Percentiles rank a stretch among this genome's conserved stretches.
Evolutionary conservation across 1,140 invertebrate species (phyloP).

Genomic region (Magallana gigas): DNA sequence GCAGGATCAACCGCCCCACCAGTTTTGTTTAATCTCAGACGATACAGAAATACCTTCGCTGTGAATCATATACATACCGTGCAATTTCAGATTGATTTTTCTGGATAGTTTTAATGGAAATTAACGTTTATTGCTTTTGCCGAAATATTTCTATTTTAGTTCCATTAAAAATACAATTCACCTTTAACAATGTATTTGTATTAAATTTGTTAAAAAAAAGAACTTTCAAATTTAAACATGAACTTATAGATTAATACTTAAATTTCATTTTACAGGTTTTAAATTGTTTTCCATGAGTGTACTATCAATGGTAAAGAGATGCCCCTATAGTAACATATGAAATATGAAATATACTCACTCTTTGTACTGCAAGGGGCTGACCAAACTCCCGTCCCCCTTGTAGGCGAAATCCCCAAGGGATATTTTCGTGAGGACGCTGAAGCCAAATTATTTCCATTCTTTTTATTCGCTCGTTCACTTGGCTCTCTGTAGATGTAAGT

Average conservation of each 20-base stretch:
- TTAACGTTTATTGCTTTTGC: too few species aligned
- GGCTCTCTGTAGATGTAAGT: conserved; percentile 41
- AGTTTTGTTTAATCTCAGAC: conserved; percentile 15
- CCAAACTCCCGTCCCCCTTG: conserved; percentile 93
- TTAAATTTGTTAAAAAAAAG: too few species aligned
- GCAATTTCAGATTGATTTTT: background rate
- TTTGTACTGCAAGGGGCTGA: conserved; percentile 92
- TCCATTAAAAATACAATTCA: too few species aligned
- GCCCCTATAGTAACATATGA: too few species aligned
- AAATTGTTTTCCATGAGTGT: too few species aligned
- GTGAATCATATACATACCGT: conserved; percentile 2
- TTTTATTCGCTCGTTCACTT: conserved; percentile 35
- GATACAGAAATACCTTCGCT: conserved; percentile 13
- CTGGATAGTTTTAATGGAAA: background rate
- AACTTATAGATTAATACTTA: too few species aligned
- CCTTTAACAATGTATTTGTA: too few species aligned
- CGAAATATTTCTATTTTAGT: too few species aligned
- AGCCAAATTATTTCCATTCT: conserved; percentile 77
- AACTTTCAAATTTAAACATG: too few species aligned
- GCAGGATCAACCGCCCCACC: background rate
- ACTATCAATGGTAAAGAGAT: too few species aligned
- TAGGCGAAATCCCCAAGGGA: conserved; percentile 94
- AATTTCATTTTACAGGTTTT: too few species aligned
- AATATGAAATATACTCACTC: conserved; percentile 83
- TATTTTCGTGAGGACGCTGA: conserved; percentile 70